Evolutionary conservation across 2,113 vertebrate genomes (phyloP).

Genomic region (Protobothrops flavoviridis): DNA sequence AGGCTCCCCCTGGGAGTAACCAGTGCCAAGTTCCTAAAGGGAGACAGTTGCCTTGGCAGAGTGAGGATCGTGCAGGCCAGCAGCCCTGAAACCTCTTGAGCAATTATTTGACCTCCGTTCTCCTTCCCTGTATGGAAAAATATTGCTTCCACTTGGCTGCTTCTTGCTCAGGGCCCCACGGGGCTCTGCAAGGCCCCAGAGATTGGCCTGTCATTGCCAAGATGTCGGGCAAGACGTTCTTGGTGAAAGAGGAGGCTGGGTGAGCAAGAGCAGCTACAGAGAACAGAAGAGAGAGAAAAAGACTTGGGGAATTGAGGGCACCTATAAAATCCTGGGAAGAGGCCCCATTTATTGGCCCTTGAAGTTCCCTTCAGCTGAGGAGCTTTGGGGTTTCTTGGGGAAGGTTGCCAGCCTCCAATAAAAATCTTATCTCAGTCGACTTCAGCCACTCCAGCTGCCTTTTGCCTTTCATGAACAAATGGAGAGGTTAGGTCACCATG

Average conservation of each 20-base stretch:
- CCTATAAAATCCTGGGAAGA: not conserved
- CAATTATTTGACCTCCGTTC: not conserved
- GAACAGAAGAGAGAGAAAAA: fast-evolving
- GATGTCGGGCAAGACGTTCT: not conserved
- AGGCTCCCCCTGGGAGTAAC: not conserved
- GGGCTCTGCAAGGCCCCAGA: not conserved
- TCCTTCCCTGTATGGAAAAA: not conserved
- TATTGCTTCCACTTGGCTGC: not conserved
- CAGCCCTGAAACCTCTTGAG: not conserved
- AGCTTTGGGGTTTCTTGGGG: not conserved
- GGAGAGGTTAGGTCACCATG: not conserved
- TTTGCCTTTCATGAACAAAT: not conserved
- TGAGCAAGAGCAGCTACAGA: not conserved
- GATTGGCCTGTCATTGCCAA: not conserved
- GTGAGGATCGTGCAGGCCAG: not conserved
- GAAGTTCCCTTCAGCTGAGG: not conserved
- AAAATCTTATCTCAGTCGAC: not conserved
- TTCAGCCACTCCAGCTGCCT: not conserved
- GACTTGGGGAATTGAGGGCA: not conserved
- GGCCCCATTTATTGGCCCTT: not conserved
- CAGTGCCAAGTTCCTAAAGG: not conserved
- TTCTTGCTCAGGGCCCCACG: not conserved
- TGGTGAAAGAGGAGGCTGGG: not conserved
- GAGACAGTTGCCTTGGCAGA: not conserved
- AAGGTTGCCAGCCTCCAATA: not conserved